Percentiles rank a stretch among this genome's conserved stretches.
phyloP scores from a whole-genome alignment of 1,140 invertebrate genomes.

The Trachelipus rathkii region DNA sequence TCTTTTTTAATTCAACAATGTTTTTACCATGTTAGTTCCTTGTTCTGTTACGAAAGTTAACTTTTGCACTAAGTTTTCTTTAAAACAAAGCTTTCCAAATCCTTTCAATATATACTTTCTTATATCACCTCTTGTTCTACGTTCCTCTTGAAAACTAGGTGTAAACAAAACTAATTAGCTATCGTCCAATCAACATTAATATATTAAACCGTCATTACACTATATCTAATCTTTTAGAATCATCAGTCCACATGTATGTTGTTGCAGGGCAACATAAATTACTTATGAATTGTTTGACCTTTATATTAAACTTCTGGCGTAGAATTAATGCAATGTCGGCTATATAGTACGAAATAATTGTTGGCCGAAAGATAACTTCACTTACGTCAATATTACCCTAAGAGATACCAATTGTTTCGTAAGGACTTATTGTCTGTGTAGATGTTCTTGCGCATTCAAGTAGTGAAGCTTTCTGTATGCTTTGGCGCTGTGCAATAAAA shows the following conservation, averaged over 20 bases:
- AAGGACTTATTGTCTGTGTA: too few species aligned
- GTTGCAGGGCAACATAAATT: neutral
- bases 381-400: neutral
- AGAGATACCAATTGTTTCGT: neutral
- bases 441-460: too few species aligned
- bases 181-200: neutral
- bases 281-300: neutral
- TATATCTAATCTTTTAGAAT: neutral
- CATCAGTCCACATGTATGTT: neutral
- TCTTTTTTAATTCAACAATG: too few species aligned
- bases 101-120: too few species aligned
- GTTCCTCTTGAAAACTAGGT: neutral
- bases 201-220: neutral
- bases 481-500: too few species aligned
- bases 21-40: too few species aligned
- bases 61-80: too few species aligned
- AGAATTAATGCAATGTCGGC: neutral
- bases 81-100: too few species aligned
- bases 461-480: too few species aligned
- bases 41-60: too few species aligned
- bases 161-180: neutral
- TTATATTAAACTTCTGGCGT: neutral
- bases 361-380: neutral
- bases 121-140: neutral
- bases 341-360: neutral